These are phyloP conservation scores for Eudorcas thomsonii DNA, from an alignment of 2,113 vertebrate species.

Conservation along the genomic window DNA sequence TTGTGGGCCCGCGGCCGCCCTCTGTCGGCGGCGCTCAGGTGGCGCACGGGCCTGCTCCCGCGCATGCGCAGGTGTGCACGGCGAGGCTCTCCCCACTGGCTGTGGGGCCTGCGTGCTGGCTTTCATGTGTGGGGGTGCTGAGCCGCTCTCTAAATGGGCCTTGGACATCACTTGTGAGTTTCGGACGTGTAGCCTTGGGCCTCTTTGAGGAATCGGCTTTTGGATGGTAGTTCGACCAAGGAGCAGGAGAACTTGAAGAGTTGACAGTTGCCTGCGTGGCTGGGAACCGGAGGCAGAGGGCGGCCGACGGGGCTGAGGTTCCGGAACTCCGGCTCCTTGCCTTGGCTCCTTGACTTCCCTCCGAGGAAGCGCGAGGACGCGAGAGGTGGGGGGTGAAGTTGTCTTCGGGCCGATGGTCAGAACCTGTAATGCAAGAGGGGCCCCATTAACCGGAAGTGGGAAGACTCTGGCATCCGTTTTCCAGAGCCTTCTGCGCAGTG, in stretches of 20 bases:
- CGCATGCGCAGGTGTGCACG: fast-evolving
- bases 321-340: not conserved
- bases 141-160: not conserved
- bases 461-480: not conserved
- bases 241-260: not conserved
- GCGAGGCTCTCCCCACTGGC: fast-evolving
- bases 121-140: not conserved
- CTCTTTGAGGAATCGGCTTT: not conserved
- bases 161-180: not conserved
- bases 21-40: not conserved
- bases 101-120: fast-evolving
- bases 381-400: not conserved
- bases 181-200: not conserved
- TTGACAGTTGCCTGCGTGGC: too few relatives aligned
- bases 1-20: not conserved
- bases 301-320: not conserved
- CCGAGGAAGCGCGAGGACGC: not conserved
- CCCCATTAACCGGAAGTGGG: not conserved
- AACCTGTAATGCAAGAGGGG: not conserved
- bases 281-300: not conserved
- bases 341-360: not conserved
- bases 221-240: not conserved
- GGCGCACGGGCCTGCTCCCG: not conserved
- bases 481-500: not conserved
- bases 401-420: not conserved